Percentiles rank a stretch among this genome's conserved stretches.
These are phyloP conservation scores for Mastigias papua DNA, from an alignment of 30 jellyfish, hydroid and myxozoan genomes.

Conservation along the genomic window DNA sequence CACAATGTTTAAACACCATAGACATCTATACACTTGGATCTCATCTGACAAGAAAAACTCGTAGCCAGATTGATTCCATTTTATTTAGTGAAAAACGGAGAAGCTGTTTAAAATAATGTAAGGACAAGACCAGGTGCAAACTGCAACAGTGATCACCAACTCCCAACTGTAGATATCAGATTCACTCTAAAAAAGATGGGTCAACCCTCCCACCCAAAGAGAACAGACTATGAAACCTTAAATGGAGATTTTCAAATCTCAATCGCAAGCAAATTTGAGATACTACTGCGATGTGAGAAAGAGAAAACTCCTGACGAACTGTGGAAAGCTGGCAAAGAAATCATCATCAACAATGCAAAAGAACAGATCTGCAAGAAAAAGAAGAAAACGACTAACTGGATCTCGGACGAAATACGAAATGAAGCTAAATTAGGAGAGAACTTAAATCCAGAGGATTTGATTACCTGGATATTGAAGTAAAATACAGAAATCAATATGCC, in stretches of 20 bases:
- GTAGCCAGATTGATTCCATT: conserved; percentile 52
- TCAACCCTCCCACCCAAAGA: not conserved
- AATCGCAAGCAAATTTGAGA: conserved; percentile 12
- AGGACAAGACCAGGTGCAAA: conserved; percentile 18
- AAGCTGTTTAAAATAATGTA: conserved; percentile 3
- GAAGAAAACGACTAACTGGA: conserved; percentile 3
- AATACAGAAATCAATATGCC: conserved; percentile 32
- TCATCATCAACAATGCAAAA: conserved; percentile 19
- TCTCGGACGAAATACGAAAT: conserved; percentile 14
- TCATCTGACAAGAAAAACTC: conserved; percentile 8
- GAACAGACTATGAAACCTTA: conserved; percentile 5
- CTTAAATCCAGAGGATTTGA: conserved; percentile 16
- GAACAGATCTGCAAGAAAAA: conserved; percentile 31
- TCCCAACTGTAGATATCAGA: conserved; percentile 2
- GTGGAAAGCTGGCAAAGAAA: conserved; percentile 41
- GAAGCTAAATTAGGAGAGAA: conserved; percentile 14
- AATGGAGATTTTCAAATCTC: conserved; percentile 1
- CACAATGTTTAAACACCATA: conserved; percentile 35
- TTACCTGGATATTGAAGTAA: not conserved
- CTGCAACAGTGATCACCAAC: conserved; percentile 33
- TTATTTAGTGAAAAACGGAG: conserved; percentile 14
- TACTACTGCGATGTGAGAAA: conserved; percentile 21
- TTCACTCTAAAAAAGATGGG: not conserved
- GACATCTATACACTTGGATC: conserved; percentile 43
- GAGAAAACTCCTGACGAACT: conserved; percentile 41